A percentile compares a stretch with the other conserved stretches of the same genome.
Conservation (phyloP, 2,888 invertebrate species). For the Perdita meconis region DNA sequence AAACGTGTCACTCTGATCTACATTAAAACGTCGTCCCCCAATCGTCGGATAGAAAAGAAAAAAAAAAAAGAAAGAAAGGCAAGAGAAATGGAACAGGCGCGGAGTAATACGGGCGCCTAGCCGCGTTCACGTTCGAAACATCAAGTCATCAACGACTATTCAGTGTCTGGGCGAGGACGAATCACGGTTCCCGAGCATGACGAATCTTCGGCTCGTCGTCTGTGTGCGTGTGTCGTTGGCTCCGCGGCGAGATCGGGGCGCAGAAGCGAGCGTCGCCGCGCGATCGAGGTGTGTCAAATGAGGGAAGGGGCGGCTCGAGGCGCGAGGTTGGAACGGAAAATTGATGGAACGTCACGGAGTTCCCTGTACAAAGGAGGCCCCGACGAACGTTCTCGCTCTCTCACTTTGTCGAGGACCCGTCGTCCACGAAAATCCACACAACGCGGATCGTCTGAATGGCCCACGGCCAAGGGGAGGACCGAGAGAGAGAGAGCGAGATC, state of each 20-base stretch:
- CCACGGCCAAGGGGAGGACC: no score
- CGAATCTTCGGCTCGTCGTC: no score
- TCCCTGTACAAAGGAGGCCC: conserved; percentile 39
- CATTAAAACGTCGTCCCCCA: conserved; percentile 25
- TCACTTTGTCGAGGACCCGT: conserved; percentile 30
- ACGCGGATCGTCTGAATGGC: conserved; percentile 44
- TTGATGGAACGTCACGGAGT: conserved; percentile 68
- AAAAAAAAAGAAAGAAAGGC: conserved; percentile 25
- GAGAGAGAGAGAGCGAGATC: conserved; percentile 1
- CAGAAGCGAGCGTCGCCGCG: conserved; percentile 44
- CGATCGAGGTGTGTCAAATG: conserved; percentile 60
- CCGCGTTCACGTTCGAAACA: conserved; percentile 81
- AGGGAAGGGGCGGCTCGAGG: conserved; percentile 44
- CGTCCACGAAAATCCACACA: conserved; percentile 66
- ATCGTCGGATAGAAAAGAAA: conserved; percentile 12
- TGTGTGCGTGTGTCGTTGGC: conserved; percentile 66
- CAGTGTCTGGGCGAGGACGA: conserved; percentile 66
- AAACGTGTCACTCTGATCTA: conserved; percentile 38
- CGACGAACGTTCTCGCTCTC: no score
- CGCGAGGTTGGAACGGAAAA: conserved; percentile 72
- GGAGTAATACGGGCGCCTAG: conserved; percentile 52
- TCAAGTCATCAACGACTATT: conserved; percentile 82
- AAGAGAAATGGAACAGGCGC: conserved; percentile 23
- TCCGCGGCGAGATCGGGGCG: conserved; percentile 43
- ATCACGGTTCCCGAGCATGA: conserved; percentile 68